Percentiles rank a stretch among this genome's conserved stretches.
Evolutionary conservation across 2,797 vertebrate genomes (phyloP).

Genomic region (Rousettus madagascariensis): DNA sequence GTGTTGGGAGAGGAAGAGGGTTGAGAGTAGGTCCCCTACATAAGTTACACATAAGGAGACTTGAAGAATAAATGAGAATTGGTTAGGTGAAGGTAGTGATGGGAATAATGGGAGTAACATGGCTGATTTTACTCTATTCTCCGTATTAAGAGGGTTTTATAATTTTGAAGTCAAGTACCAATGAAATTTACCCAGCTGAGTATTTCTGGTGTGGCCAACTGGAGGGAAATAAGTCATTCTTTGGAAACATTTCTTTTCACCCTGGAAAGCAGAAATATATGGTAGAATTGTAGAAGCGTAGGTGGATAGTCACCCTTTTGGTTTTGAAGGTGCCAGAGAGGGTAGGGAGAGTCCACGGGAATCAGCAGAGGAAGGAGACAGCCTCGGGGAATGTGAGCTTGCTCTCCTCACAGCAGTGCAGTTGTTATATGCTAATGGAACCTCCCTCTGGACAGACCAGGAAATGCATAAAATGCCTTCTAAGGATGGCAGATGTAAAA

Average conservation of each 20-base stretch:
- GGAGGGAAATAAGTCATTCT: not conserved
- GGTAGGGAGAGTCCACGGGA: not conserved
- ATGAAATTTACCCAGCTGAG: not conserved
- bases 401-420: fast-evolving
- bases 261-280: not conserved
- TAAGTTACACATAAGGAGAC: not conserved
- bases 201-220: not conserved
- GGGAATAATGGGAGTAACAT: not conserved
- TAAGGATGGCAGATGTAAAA: not conserved
- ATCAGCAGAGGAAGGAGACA: not conserved
- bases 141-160: not conserved
- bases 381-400: not conserved
- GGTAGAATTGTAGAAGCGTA: not conserved
- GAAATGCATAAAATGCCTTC: not conserved
- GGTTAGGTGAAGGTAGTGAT: not conserved
- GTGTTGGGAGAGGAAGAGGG: not conserved
- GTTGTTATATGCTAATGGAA: not conserved
- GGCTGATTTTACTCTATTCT: not conserved
- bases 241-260: not conserved
- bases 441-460: not conserved
- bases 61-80: not conserved
- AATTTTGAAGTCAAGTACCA: not conserved
- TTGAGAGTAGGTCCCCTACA: not conserved
- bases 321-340: not conserved
- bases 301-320: not conserved